phyloP scores from a whole-genome alignment of 2,797 vertebrate species.

The Eulemur albifrons region DNA sequence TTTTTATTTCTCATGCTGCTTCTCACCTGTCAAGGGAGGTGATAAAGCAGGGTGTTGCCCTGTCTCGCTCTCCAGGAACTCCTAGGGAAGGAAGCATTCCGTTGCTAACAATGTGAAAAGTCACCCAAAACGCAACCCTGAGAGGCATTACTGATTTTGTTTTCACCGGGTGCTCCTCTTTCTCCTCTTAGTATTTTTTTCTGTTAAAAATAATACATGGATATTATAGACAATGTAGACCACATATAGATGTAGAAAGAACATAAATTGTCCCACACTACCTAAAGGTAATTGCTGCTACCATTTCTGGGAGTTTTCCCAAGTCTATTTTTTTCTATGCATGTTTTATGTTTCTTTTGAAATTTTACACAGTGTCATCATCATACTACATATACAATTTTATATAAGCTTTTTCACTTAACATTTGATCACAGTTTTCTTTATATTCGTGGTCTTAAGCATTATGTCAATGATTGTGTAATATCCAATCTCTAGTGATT shows the following conservation, averaged over 20 bases:
- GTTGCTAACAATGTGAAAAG: background rate
- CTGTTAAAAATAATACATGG: background rate
- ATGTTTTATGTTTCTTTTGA: background rate
- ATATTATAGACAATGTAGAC: background rate
- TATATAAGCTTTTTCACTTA: constrained; percentile 3
- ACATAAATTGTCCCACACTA: background rate
- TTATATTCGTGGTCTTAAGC: background rate
- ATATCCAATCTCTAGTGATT: background rate
- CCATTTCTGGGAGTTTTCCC: background rate
- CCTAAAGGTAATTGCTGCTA: background rate
- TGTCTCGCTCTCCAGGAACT: background rate
- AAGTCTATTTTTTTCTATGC: background rate
- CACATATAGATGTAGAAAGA: background rate
- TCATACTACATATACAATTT: background rate
- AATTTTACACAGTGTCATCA: background rate
- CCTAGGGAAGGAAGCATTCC: background rate
- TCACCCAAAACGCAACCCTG: background rate
- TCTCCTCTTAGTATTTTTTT: background rate
- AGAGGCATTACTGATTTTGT: background rate
- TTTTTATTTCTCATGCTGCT: background rate
- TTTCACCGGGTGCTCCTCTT: background rate
- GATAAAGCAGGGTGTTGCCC: fast-evolving
- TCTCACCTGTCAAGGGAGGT: background rate
- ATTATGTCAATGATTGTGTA: background rate
- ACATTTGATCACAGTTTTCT: background rate